A percentile compares a stretch with the other conserved stretches of the same genome.
phyloP scores from a whole-genome alignment of 2,113 vertebrate genomes.

The Gallinago undulata region DNA sequence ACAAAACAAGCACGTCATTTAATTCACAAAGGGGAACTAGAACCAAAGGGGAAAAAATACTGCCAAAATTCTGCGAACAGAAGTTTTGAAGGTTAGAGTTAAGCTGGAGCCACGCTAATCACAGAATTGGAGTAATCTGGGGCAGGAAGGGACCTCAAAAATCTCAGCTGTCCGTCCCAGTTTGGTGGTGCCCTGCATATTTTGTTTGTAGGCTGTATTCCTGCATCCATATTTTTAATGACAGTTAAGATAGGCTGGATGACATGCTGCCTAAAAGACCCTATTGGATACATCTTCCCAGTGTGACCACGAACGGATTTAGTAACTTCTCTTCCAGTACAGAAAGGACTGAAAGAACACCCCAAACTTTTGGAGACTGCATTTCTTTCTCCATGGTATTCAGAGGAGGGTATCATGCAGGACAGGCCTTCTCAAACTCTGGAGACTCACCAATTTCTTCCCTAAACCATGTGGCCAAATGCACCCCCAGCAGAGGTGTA shows the following conservation, averaged over 20 bases:
- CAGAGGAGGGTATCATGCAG: not conserved
- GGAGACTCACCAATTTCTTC: not conserved
- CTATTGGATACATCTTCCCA: not conserved
- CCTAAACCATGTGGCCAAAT: not conserved
- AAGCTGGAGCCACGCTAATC: not conserved
- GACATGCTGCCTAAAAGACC: not conserved
- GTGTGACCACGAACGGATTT: not conserved
- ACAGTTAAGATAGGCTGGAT: not conserved
- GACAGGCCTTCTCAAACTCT: not conserved
- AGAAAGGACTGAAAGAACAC: not conserved
- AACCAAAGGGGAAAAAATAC: not conserved
- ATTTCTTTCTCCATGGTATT: not conserved
- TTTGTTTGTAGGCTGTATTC: not conserved
- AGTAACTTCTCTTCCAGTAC: not conserved
- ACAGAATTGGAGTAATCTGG: not conserved
- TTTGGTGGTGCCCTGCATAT: not conserved
- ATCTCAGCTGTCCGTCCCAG: not conserved
- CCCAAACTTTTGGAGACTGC: not conserved
- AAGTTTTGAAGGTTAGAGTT: not conserved
- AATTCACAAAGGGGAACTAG: not conserved
- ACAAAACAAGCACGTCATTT: not conserved
- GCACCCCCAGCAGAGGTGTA: too few relatives aligned
- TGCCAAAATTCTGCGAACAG: not conserved
- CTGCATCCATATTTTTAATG: not conserved
- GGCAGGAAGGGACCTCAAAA: not conserved